Base-by-base conservation (phyloP, 2,113 vertebrate genomes). In the Solea senegalensis region DNA sequence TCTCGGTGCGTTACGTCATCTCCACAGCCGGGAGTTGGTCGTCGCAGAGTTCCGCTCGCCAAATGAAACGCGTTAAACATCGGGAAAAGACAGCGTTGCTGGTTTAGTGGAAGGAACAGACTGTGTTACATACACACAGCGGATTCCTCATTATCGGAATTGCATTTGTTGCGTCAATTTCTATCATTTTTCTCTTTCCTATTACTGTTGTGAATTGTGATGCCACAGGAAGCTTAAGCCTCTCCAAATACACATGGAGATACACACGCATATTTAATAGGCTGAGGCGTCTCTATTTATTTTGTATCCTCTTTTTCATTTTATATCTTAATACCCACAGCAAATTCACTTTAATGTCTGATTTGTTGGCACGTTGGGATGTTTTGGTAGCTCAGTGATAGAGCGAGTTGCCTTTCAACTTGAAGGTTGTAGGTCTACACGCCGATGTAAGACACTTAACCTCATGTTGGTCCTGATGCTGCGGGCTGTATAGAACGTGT, bases 171-270 rank as follows among this genome's bases (percentile, higher is more conserved):
- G 21, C 59, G 27, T 74, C 40, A 34, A 39, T 74, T 50, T 69
- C 28, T 9, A 13, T 65, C 50, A 14, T 61, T 76, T 54, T 16
- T 45, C 52, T 66, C 41, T 27, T 21, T 59, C 58, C 48, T n/a
- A 39, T 15, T 26, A 66, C 62, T 62, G 44, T 65, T 26, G 9
- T 49, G 62, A 58, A 26, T 64, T 51, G 11, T 27, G 44, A 72
- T 56, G 49, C 58, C 53, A 43, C 40, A 44, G 54, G 59, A 62
- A 74, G 63, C 58, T 44, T 45, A 62, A 68, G 49, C 52, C 66
- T 41, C 15, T 15, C 12, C 43, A 68, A 21, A 76, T 13, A 67
- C 52, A 45, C 50, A 28, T 0, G 1, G 7, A 21, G 13, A 45
- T 4, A 52, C 48, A 46, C 9, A 49, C n/a, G 46, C 15, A 64